Evolutionary conservation across 2,888 invertebrate genomes (phyloP).

Genomic region (Augochlorella aurata): DNA sequence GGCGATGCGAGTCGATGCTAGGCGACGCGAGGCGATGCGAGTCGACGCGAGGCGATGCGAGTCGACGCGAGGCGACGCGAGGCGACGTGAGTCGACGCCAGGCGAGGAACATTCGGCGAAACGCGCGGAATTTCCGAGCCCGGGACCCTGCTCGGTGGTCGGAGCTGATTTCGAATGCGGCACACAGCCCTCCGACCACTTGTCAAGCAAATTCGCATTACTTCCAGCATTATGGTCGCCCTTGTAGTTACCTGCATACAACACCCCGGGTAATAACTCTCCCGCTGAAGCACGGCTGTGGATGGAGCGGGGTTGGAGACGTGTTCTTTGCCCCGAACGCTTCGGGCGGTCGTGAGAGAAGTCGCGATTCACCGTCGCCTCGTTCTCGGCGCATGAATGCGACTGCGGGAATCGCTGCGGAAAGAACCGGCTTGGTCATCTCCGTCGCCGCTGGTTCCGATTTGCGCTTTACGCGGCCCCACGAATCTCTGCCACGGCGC

Average conservation of each 20-base stretch:
- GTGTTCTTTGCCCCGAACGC: neutral
- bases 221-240: slow-evolving; percentile 71
- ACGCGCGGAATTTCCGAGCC: slow-evolving; percentile 39
- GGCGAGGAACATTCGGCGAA: slow-evolving; percentile 19
- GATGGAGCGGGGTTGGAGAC: neutral
- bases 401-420: slow-evolving; percentile 1
- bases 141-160: slow-evolving; percentile 26
- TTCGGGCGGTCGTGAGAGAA: neutral
- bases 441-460: too few species aligned
- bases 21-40: too few species aligned
- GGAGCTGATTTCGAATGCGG: slow-evolving; percentile 70
- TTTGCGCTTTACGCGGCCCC: too few species aligned
- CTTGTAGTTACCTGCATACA: slow-evolving; percentile 65
- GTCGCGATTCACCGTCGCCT: neutral
- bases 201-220: slow-evolving; percentile 78
- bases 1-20: too few species aligned
- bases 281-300: slow-evolving; percentile 5
- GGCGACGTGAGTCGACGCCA: too few species aligned
- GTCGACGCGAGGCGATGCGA: too few species aligned
- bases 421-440: neutral
- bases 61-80: neutral
- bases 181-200: slow-evolving; percentile 73
- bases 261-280: slow-evolving; percentile 66
- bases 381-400: neutral
- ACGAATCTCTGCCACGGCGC: too few species aligned